Conservation (phyloP, 2,888 invertebrate genomes). For the Brachyopa scutellaris region DNA sequence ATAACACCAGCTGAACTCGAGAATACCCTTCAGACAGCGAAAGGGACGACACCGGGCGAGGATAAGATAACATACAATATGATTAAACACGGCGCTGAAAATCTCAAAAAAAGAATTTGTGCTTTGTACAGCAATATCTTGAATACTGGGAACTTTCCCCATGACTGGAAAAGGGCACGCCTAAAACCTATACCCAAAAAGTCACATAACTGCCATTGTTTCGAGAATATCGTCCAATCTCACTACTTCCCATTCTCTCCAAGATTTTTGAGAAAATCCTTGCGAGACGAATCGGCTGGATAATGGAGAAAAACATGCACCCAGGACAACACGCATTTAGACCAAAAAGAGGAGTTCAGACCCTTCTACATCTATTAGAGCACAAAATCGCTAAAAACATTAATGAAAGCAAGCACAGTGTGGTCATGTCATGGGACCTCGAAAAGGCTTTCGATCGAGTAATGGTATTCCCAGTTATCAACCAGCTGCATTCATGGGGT, state of each 20-base stretch:
- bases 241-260: slow-evolving; percentile 10
- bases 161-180: slow-evolving; percentile 8
- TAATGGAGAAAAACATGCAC: neutral
- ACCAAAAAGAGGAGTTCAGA: slow-evolving; percentile 18
- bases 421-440: slow-evolving; percentile 7
- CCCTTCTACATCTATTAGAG: slow-evolving; percentile 1
- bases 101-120: slow-evolving; percentile 8
- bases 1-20: slow-evolving; percentile 2
- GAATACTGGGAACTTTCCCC: neutral
- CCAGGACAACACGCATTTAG: slow-evolving; percentile 9
- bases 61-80: slow-evolving; percentile 12
- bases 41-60: neutral
- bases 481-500: slow-evolving; percentile 1
- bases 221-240: slow-evolving; percentile 15
- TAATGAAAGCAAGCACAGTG: neutral
- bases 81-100: neutral
- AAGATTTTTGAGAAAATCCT: slow-evolving; percentile 20
- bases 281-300: slow-evolving; percentile 16
- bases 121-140: slow-evolving; percentile 1
- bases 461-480: neutral
- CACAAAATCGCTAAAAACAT: neutral
- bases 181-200: slow-evolving; percentile 17
- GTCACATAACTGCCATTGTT: neutral
- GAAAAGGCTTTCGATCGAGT: slow-evolving; percentile 12
- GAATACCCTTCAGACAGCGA: neutral